A percentile compares a stretch with the other conserved stretches of the same genome.
Evolutionary conservation across 2,888 invertebrate species (phyloP).

Genomic region (Unio pictorum): DNA sequence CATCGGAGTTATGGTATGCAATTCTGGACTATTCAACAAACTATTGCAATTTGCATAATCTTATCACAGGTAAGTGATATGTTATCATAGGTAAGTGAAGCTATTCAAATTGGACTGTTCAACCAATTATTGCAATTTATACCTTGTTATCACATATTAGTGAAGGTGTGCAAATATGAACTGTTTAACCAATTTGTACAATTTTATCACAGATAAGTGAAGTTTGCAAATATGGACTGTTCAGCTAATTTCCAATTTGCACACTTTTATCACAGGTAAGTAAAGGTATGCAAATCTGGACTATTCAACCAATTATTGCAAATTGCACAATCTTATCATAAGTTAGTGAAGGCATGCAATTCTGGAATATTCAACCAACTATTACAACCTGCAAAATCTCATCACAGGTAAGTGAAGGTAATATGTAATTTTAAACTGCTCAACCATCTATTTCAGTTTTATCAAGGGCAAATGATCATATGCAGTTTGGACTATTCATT

Average conservation of each 20-base stretch:
- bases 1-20: slow-evolving; percentile 68
- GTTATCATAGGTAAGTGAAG: neutral
- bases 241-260: neutral
- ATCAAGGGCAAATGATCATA: neutral
- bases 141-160: too few species aligned
- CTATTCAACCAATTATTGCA: too few species aligned
- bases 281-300: too few species aligned
- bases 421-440: too few species aligned
- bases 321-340: too few species aligned
- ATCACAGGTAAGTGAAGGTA: neutral
- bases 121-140: too few species aligned
- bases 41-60: slow-evolving; percentile 68
- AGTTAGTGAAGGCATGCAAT: neutral
- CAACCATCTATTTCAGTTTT: neutral
- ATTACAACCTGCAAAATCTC: neutral
- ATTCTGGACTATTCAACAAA: slow-evolving; percentile 64
- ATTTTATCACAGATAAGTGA: neutral
- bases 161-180: too few species aligned
- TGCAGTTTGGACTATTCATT: too few species aligned
- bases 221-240: too few species aligned
- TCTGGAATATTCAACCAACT: neutral
- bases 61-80: slow-evolving; percentile 58
- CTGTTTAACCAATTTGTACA: too few species aligned
- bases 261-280: neutral
- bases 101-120: too few species aligned